Evolutionary conservation across 2,888 invertebrate genomes (phyloP).

Genomic region (Trissoscelio sp.): DNA sequence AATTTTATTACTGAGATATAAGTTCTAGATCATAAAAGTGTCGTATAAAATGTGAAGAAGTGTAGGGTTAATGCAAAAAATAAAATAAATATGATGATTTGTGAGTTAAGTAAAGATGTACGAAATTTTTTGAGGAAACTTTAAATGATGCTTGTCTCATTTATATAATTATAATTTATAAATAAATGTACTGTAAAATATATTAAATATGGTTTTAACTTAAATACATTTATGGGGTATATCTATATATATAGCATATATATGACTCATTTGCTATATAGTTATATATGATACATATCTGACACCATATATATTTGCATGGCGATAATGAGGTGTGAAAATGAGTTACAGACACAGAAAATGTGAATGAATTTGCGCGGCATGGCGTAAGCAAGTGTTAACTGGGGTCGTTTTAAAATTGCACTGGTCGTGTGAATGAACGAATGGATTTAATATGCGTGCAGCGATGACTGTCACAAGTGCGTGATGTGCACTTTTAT

Average conservation of each 20-base stretch:
- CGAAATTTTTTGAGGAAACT: too few relatives aligned
- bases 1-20: conserved; percentile 6
- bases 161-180: too few relatives aligned
- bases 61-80: conserved; percentile 4
- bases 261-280: too few relatives aligned
- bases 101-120: too few relatives aligned
- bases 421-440: conserved; percentile 20
- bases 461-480: background rate
- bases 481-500: conserved; percentile 31
- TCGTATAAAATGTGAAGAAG: conserved; percentile 30
- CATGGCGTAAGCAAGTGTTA: conserved; percentile 1
- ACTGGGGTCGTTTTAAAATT: background rate
- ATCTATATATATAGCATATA: too few relatives aligned
- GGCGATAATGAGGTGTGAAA: background rate
- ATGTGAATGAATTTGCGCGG: conserved; percentile 37
- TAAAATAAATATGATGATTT: conserved; percentile 7
- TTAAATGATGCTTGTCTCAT: too few relatives aligned
- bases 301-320: background rate
- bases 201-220: too few relatives aligned
- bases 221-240: too few relatives aligned
- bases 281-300: too few relatives aligned
- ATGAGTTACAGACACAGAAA: background rate
- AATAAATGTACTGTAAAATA: too few relatives aligned
- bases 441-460: conserved; percentile 34
- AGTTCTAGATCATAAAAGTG: conserved; percentile 22